Base-by-base conservation (phyloP, 2,113 vertebrate genomes). In the Microcebus ravelobensis region DNA sequence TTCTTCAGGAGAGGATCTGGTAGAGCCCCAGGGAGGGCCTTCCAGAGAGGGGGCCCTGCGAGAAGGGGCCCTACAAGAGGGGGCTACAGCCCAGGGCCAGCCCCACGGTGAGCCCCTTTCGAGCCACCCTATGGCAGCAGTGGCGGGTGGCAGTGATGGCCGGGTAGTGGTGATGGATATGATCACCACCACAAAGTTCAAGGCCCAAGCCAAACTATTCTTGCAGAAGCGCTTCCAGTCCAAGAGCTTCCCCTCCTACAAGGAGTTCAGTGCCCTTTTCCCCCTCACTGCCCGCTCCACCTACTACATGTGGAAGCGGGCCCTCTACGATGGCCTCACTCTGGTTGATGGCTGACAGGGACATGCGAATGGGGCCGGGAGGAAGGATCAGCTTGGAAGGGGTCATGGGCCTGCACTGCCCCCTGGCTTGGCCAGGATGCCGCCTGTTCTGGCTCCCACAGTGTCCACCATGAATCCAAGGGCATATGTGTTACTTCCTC, bases 241-340 rank as follows among this genome's bases (percentile, higher is more conserved):
- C 23, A 99, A 99, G 96, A 99, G 99, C 89, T 99, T 99, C 97
- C 99, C 99, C 15, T 99, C 99, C 0, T 99, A 99, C 96, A 99
- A 99, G 96, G 99, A 99, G 97, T 99, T 99, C 97, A 98, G 99
- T 2, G 99, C 99, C 7, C 99, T 99, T 93, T 99, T 99, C 81
- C 99, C 99, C 0, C 99, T 99, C 87, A 99, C 99, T 0, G 99
- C 99, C 0, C 99, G 99, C 42, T 99, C 99, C 0, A 99, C 99
- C 1, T 99, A 99, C 97, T 99, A 99, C 98, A 99, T 99, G 99
- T 99, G 99, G 99, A 99, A 99, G 96, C 99, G 99, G 1, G 99
- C 99, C 0, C 96, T 99, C 97, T 99, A 99, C 0, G 99, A 99
- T 0, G 99, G 99, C 11, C 99, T 99, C 90, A 99, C 99, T 0